Percentiles rank a stretch among this genome's conserved stretches.
Conservation (phyloP, 2,888 invertebrate genomes). For the Baccha elongata region DNA sequence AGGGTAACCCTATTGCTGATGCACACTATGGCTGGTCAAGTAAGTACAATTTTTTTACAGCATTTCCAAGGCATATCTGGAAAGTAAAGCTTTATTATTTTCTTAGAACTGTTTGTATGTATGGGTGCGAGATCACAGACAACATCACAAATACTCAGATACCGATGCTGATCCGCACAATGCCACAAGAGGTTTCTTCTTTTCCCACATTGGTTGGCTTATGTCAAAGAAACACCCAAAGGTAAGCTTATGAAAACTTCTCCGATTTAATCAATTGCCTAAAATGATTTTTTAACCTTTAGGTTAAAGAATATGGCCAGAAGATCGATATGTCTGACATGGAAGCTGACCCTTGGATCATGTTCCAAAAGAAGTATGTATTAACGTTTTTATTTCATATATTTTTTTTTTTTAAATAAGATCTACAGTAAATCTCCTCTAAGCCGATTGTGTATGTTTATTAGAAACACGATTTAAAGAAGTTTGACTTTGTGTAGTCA, state of each 20-base stretch:
- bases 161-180: constrained; percentile 93
- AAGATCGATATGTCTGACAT: constrained; percentile 92
- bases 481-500: too few relatives aligned
- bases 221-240: constrained; percentile 90
- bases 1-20: constrained; percentile 85
- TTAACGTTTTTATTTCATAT: neutral
- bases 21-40: constrained; percentile 90
- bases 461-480: too few relatives aligned
- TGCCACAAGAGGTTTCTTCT: constrained; percentile 92
- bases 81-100: constrained; percentile 51
- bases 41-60: constrained; percentile 56
- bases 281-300: neutral
- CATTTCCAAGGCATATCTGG: neutral
- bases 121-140: constrained; percentile 91
- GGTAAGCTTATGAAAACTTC: constrained; percentile 76
- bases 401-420: constrained; percentile 35
- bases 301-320: constrained; percentile 89
- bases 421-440: neutral
- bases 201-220: constrained; percentile 94
- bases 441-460: too few relatives aligned
- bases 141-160: constrained; percentile 89
- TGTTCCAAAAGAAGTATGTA: constrained; percentile 90
- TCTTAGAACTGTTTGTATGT: constrained; percentile 88
- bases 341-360: constrained; percentile 89
- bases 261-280: too few relatives aligned